These are phyloP conservation scores for Tiliacea aurago DNA, from an alignment of 2,888 invertebrate genomes.

Conservation along the genomic window DNA sequence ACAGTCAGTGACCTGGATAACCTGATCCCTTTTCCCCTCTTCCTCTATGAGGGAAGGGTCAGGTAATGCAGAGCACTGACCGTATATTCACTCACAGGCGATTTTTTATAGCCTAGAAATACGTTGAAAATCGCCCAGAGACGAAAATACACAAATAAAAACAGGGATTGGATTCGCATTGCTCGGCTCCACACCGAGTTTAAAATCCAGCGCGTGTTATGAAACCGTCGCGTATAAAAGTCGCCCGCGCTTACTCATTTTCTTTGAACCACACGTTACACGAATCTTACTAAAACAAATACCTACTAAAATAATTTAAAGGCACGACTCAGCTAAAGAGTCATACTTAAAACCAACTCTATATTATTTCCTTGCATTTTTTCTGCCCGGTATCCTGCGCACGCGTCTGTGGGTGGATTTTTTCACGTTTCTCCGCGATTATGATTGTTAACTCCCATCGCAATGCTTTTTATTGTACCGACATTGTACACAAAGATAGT, in stretches of 20 bases:
- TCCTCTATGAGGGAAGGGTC: too few relatives aligned
- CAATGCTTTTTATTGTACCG: slow-evolving; percentile 79
- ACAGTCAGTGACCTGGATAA: too few relatives aligned
- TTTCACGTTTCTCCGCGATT: slow-evolving; percentile 88
- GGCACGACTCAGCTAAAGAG: not conserved
- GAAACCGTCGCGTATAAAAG: too few relatives aligned
- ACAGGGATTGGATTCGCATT: too few relatives aligned
- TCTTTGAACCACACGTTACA: not conserved
- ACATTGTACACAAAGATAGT: slow-evolving; percentile 59
- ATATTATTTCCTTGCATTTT: slow-evolving; percentile 72
- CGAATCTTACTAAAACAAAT: not conserved
- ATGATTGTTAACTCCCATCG: slow-evolving; percentile 82
- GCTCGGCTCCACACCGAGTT: too few relatives aligned
- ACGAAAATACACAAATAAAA: too few relatives aligned
- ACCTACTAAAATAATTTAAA: not conserved
- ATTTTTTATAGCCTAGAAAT: too few relatives aligned
- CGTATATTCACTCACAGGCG: too few relatives aligned
- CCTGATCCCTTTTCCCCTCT: too few relatives aligned
- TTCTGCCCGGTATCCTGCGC: slow-evolving; percentile 72
- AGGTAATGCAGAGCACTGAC: too few relatives aligned
- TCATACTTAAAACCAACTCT: slow-evolving; percentile 69
- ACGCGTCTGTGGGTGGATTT: slow-evolving; percentile 88
- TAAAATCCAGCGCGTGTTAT: too few relatives aligned
- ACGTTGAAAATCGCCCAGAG: too few relatives aligned
- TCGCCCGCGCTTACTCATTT: not conserved